phyloP scores from a whole-genome alignment of 2,888 invertebrate species.

The Octonoba sinensis region DNA sequence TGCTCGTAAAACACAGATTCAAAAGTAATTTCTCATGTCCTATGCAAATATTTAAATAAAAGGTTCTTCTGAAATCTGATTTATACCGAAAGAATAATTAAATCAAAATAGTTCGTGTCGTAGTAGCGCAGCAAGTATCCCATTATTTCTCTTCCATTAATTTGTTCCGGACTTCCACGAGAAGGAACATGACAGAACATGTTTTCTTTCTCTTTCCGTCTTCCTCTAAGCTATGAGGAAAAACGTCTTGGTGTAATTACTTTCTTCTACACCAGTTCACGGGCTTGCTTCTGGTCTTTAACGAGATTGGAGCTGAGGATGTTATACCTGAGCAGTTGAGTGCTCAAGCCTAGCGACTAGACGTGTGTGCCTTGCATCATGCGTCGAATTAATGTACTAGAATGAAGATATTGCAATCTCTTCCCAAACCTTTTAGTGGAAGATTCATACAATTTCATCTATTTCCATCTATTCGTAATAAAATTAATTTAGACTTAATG shows the following conservation, averaged over 20 bases:
- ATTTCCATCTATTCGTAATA: too few relatives aligned
- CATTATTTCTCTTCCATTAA: constrained; percentile 33
- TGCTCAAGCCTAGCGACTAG: constrained; percentile 4
- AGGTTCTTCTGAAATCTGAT: constrained; percentile 31
- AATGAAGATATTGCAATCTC: too few relatives aligned
- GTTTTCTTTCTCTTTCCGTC: constrained; percentile 15
- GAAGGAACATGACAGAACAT: not conserved
- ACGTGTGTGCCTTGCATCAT: too few relatives aligned
- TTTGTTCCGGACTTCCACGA: not conserved
- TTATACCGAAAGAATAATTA: constrained; percentile 33
- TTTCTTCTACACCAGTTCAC: constrained; percentile 43
- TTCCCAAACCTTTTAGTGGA: too few relatives aligned
- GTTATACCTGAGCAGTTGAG: constrained; percentile 19
- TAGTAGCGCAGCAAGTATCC: not conserved
- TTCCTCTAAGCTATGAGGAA: constrained; percentile 18
- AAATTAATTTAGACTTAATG: too few relatives aligned
- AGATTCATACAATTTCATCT: too few relatives aligned
- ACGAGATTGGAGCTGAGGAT: constrained; percentile 37
- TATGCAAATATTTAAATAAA: constrained; percentile 14
- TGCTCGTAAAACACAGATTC: too few relatives aligned
- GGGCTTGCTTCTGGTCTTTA: constrained; percentile 33
- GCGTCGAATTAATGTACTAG: too few relatives aligned
- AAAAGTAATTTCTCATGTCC: too few relatives aligned
- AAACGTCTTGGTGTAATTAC: constrained; percentile 35
- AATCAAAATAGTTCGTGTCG: constrained; percentile 35